These are phyloP conservation scores for Camponotus fellah DNA, from an alignment of 2,888 invertebrate species.

Conservation along the genomic window DNA sequence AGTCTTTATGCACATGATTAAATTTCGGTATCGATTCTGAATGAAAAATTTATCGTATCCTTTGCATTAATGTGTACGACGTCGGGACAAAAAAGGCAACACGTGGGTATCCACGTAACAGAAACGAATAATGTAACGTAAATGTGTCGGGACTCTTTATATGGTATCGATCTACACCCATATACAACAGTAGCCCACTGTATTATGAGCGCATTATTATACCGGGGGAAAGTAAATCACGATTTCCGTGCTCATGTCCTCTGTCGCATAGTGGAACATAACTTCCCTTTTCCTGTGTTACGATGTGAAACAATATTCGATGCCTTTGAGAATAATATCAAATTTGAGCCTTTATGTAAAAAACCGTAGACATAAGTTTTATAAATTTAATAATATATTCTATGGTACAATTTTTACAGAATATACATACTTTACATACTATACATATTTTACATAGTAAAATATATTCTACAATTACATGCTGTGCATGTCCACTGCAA, in stretches of 20 bases:
- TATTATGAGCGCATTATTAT: slow-evolving; percentile 77
- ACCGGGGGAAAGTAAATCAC: slow-evolving; percentile 83
- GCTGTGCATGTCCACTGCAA: neutral
- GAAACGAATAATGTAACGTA: slow-evolving; percentile 57
- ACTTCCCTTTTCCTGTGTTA: slow-evolving; percentile 78
- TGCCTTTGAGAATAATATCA: slow-evolving; percentile 21
- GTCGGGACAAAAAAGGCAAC: slow-evolving; percentile 21
- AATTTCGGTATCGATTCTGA: slow-evolving; percentile 16
- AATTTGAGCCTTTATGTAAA: neutral
- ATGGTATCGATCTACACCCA: slow-evolving; percentile 60
- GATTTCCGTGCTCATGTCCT: slow-evolving; percentile 79
- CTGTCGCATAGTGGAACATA: slow-evolving; percentile 73
- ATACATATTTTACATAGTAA: neutral
- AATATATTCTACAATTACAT: neutral
- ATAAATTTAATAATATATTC: neutral
- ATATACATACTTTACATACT: too few relatives aligned
- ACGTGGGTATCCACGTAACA: slow-evolving; percentile 45
- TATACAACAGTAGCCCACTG: slow-evolving; percentile 67
- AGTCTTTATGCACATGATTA: neutral
- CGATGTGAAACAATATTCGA: slow-evolving; percentile 69
- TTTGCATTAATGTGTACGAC: neutral
- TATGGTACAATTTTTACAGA: neutral
- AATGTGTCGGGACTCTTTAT: slow-evolving; percentile 54
- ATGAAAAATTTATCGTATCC: slow-evolving; percentile 4
- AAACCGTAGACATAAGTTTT: neutral